phyloP scores from a whole-genome alignment of 1,140 invertebrate genomes.

The Ips typographus region DNA sequence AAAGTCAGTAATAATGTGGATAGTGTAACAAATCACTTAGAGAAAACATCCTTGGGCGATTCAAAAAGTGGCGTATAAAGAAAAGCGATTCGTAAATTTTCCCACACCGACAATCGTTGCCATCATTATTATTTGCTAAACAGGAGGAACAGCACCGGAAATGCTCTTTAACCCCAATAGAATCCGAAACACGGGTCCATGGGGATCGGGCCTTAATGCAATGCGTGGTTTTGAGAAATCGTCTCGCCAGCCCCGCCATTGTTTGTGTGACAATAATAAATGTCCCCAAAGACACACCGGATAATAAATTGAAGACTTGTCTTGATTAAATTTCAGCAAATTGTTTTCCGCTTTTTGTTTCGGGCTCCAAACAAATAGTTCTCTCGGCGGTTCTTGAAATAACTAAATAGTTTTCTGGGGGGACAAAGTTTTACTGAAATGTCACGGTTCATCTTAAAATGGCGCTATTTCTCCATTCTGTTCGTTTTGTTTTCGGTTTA shows the following conservation, averaged over 20 bases:
- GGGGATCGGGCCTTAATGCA: slow-evolving; percentile 33
- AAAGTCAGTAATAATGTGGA: too few relatives aligned
- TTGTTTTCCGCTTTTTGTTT: slow-evolving; percentile 35
- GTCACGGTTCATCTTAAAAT: too few relatives aligned
- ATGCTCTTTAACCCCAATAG: slow-evolving; percentile 34
- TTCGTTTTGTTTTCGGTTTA: too few relatives aligned
- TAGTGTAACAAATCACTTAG: too few relatives aligned
- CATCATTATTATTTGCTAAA: slow-evolving; percentile 12
- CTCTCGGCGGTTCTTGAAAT: background rate
- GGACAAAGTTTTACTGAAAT: too few relatives aligned
- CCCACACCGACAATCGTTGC: slow-evolving; percentile 18
- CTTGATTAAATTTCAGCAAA: slow-evolving; percentile 39
- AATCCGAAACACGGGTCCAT: slow-evolving; percentile 33
- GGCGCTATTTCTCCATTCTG: too few relatives aligned
- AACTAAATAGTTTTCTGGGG: background rate
- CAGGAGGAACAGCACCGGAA: slow-evolving; percentile 25
- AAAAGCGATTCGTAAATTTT: slow-evolving; percentile 5
- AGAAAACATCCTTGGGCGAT: too few relatives aligned
- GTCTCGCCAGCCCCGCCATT: slow-evolving; percentile 30
- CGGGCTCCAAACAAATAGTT: slow-evolving; percentile 31
- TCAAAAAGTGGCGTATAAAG: background rate
- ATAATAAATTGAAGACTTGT: slow-evolving; percentile 37
- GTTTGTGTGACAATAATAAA: slow-evolving; percentile 37
- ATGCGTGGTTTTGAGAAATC: slow-evolving; percentile 38
- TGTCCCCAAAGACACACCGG: slow-evolving; percentile 29